Conservation (phyloP, 2,797 vertebrate genomes). For the Catharus ustulatus region DNA sequence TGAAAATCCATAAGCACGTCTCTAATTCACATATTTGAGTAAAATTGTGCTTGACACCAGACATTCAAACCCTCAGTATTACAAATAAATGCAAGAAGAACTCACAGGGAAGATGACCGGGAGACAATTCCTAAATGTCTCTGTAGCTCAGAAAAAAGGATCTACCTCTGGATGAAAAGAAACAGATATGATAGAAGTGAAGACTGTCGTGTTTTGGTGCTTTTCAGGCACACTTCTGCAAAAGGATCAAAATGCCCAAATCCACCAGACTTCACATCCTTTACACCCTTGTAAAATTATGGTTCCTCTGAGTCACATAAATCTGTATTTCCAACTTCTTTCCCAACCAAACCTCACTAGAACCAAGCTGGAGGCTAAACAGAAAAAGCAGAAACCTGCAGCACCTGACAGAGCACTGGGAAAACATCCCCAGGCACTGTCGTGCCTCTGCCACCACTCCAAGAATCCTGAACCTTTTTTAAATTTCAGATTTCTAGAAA, state of each 20-base stretch:
- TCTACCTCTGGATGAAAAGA: neutral
- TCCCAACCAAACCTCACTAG: neutral
- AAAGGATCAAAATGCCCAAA: neutral
- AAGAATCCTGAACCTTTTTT: neutral
- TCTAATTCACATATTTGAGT: neutral
- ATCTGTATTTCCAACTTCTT: neutral
- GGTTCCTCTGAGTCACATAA: neutral
- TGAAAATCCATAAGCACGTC: neutral
- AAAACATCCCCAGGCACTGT: rapidly evolving
- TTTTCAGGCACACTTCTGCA: neutral
- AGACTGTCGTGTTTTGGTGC: neutral
- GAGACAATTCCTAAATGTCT: neutral
- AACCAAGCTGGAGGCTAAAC: neutral
- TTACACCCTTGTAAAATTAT: neutral
- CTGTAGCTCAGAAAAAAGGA: neutral
- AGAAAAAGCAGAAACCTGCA: neutral
- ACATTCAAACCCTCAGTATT: neutral
- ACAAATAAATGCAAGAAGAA: neutral
- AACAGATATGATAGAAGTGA: neutral
- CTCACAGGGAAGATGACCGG: neutral
- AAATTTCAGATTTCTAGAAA: neutral
- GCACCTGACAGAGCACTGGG: too few relatives aligned
- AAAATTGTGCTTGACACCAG: neutral
- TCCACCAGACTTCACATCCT: neutral
- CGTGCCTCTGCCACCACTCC: neutral